Base-by-base conservation (phyloP, 2,113 vertebrate species). In the Oophaga pumilio region DNA sequence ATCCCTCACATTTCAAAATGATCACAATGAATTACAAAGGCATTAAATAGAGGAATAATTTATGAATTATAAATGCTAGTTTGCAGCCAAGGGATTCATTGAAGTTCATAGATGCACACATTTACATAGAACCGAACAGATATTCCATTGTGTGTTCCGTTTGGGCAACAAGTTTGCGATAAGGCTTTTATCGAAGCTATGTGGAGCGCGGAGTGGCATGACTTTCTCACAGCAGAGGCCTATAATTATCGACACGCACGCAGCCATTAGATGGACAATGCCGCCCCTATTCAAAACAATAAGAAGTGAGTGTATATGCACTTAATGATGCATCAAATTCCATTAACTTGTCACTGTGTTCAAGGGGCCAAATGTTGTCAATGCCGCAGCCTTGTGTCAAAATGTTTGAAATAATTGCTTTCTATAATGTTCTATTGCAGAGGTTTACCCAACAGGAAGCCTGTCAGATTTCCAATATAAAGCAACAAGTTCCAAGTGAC, bases 41-140 rank as follows among this genome's bases (percentile, higher is more conserved):
- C 79, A 82, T 83, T 82, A 88, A 88, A 88, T 83, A 82, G 79
- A 76, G 57, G 80, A 88, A 88, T 82, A 88, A 88, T 88, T 86
- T 82, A 88, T 82, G 69, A 82, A 88, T 82, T 82, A 83, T 82
- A 83, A 83, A 83, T 88, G 79, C 24, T 76, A 88, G 22, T 82
- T 88, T 14, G 18, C 71, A 76, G 86, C 79, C 79, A 88, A 83
- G 86, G 79, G 86, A 83, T 87, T 87, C 68, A 82, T 62, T 33
- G 50, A 28, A 62, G 64, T 87, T 87, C 86, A 87, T 82, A 82
- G 76, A 82, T 50, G 66, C 78, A 60, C 77, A 82, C 86, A 82
- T 82, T 87, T 59, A 62, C 86, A 88, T 80, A 87, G 79, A 82
- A 83, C 86, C 64, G 33, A 79, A 82, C 79, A 88, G 57, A 64